Evolutionary conservation across 2,888 invertebrate genomes (phyloP), one percentile per base, ranked within the genome.

Genomic region (Unio delphinus): DNA sequence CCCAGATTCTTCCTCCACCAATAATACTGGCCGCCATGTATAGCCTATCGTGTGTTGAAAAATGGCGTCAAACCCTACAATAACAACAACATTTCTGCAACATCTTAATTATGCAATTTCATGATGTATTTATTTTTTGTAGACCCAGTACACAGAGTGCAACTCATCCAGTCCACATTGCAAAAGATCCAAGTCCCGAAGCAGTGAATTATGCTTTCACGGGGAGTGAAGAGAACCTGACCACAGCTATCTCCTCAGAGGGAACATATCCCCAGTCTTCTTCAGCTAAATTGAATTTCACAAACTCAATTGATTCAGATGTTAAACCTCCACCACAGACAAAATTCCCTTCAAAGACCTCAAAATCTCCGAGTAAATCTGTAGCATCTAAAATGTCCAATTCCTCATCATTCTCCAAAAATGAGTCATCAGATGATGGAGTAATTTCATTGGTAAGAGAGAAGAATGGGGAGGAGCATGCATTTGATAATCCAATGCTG

Each of bases 401-500:
- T 11, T 70, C 70, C 20, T 67, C 70, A 23, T 70, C 70, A 18
- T 70, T 70, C 45, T 70, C 70, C 4, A 70, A 64, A 57, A 69
- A 69, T 55, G 55, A 60, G 20, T 30, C 54, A 26, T 56, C 62
- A 23, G 70, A 75, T 11, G 56, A 64, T 55, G 75, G 70, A 18
- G 61, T 62, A 23, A 59, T 70, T 45, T 65, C 62, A 45, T 65
- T 76, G 8, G 74, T 77, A 3, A 58, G 59, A 2, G 57, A 64
- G 8, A 72, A 69, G 59, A 71, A 75, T 17, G 74, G 74, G 28
- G 76, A 79, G 64, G 60, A 74, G 34, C 72, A 80, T 70, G 84
- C 80, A 2, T 86, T 84, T 78, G 80, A 82, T 70, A 84, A 84
- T 70, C 84, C 81, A 58, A 77, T 69, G 11, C 55, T 83, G 65